phyloP scores from a whole-genome alignment of 2,888 invertebrate genomes.

The Lepidonotus clava region DNA sequence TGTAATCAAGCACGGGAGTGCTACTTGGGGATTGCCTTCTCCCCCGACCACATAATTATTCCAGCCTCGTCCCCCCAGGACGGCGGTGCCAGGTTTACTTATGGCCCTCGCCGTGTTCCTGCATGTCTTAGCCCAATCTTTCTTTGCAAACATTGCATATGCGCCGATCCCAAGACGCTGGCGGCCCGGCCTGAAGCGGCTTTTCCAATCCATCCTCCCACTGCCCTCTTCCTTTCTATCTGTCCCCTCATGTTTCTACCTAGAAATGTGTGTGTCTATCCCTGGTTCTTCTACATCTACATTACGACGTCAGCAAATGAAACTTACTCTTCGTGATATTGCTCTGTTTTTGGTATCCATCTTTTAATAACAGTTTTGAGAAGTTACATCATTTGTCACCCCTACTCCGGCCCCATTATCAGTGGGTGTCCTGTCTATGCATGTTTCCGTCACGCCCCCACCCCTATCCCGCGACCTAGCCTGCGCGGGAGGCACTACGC shows the following conservation, averaged over 20 bases:
- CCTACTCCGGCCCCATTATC: too few relatives aligned
- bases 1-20: slow-evolving; percentile 52
- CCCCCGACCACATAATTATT: slow-evolving; percentile 13
- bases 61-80: not conserved
- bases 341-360: too few relatives aligned
- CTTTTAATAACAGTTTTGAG: too few relatives aligned
- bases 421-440: not conserved
- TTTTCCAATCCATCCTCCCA: not conserved
- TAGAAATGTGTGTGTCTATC: too few relatives aligned
- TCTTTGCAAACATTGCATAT: slow-evolving; percentile 42
- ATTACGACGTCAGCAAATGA: too few relatives aligned
- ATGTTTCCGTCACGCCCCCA: not conserved
- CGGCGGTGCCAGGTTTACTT: not conserved
- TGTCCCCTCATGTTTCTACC: too few relatives aligned
- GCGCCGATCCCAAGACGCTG: slow-evolving; percentile 2
- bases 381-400: too few relatives aligned
- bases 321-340: too few relatives aligned
- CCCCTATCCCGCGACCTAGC: not conserved
- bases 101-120: not conserved
- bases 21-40: not conserved
- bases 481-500: not conserved
- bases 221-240: not conserved
- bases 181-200: not conserved
- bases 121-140: slow-evolving; percentile 32
- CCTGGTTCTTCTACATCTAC: too few relatives aligned